Evolutionary conservation across 1,140 invertebrate species (phyloP), one percentile per base, ranked within the genome.

Genomic region (Phenacoccus solenopsis): DNA sequence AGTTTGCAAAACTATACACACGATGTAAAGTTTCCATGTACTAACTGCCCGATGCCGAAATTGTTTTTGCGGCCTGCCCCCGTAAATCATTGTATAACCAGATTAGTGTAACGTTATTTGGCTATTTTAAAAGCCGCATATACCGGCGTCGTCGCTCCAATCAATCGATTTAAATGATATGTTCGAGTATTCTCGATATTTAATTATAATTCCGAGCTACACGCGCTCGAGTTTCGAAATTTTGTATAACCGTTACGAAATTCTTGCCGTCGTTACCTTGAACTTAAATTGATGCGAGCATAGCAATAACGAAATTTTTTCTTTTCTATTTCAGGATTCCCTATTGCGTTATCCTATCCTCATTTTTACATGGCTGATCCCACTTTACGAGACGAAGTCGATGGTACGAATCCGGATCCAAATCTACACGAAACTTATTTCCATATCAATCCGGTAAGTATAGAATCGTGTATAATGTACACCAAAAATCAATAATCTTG

Each of bases 341-440:
- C 90, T 0, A 91, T 93, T 38, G 87, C 89, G 0, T 77, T 93
- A 0, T 93, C 92, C n/a, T 90, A 89, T 75, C 93, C 93, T 1
- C 93, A 96, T 78, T 96, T 94, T 78, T 87, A 88, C 75, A 81
- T 89, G 70, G 84, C 86, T 1, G 88, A 91, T 74, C 82, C 85
- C 1, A 77, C 80, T 0, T 80, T 93, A 7, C 76, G 85, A 38
- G 80, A 86, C 49, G 83, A 84, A 35, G 82, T 94, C 0, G 83
- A 85, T 24, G 93, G 93, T 20, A 77, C 91, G 10, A 74, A 80
- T 2, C 91, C 93, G 0, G 79, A 84, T 69, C 77, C 81, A 67
- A 79, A 86, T 25, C 75, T 84, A 68, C 91, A 94, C 78, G 84
- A 88, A 73, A 88, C 88, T 1, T 83, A 81, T 70, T 81, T 90